Evolutionary conservation across 2,888 invertebrate genomes (phyloP).

Genomic region (Nomada flava): DNA sequence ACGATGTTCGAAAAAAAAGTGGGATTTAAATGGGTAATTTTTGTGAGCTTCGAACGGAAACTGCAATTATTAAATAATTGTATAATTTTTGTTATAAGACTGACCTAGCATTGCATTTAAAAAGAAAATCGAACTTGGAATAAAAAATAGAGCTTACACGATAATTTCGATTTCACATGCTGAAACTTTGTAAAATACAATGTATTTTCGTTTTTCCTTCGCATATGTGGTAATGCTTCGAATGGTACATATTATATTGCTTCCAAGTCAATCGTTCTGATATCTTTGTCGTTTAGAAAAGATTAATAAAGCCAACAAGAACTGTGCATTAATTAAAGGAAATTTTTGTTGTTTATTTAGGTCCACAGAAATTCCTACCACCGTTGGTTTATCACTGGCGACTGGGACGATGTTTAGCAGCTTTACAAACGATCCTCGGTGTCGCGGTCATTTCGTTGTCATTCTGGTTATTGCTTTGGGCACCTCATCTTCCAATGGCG

Average conservation of each 20-base stretch:
- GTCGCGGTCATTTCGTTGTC: conserved; percentile 86
- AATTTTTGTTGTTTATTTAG: conserved; percentile 76
- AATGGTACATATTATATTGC: too few species aligned
- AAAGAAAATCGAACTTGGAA: neutral
- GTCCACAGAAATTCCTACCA: conserved; percentile 85
- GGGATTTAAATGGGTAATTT: too few species aligned
- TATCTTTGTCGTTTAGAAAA: too few species aligned
- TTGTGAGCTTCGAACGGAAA: too few species aligned
- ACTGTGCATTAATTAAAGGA: conserved; percentile 14
- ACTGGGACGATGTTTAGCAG: conserved; percentile 84
- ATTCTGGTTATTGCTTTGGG: conserved; percentile 87
- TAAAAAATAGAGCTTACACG: too few species aligned
- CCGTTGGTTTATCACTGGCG: conserved; percentile 85
- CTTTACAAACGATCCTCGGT: conserved; percentile 86
- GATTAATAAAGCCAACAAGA: too few species aligned
- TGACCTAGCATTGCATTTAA: neutral
- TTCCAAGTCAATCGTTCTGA: too few species aligned
- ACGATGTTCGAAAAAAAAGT: too few species aligned
- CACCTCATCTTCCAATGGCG: conserved; percentile 86
- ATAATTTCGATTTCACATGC: too few species aligned
- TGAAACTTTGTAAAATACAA: neutral
- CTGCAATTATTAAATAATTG: too few species aligned
- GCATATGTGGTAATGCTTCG: neutral
- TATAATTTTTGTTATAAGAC: neutral
- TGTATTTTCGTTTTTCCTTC: neutral